Conservation (phyloP, 2,888 invertebrate species). For the Altica lythri region DNA sequence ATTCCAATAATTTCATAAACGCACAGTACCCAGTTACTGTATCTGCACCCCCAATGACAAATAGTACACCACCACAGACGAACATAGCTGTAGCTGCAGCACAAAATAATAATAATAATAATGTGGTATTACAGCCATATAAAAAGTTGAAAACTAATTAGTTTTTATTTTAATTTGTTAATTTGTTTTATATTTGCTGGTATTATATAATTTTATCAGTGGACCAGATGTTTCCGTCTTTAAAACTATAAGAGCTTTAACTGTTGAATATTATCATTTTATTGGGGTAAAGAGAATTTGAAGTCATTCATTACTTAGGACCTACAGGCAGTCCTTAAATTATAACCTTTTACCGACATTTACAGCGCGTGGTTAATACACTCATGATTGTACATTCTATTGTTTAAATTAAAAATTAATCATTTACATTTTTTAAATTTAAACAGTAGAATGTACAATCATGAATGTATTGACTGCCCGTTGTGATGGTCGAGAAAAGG, state of each 20-base stretch:
- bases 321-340: too few relatives aligned
- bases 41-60: slow-evolving; percentile 51
- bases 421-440: too few relatives aligned
- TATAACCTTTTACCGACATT: too few relatives aligned
- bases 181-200: slow-evolving; percentile 16
- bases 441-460: too few relatives aligned
- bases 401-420: too few relatives aligned
- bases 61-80: slow-evolving; percentile 48
- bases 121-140: slow-evolving; percentile 77
- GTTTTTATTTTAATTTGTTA: slow-evolving; percentile 37
- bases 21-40: slow-evolving; percentile 58
- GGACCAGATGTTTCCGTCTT: slow-evolving; percentile 9
- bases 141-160: slow-evolving; percentile 91
- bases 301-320: too few relatives aligned
- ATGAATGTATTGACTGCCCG: too few relatives aligned
- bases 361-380: too few relatives aligned
- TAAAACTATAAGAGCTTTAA: slow-evolving; percentile 1
- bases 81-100: slow-evolving; percentile 55
- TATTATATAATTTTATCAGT: slow-evolving; percentile 13
- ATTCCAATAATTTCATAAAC: slow-evolving; percentile 46
- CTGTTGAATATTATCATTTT: slow-evolving; percentile 1
- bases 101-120: slow-evolving; percentile 56
- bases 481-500: too few relatives aligned
- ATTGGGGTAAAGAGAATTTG: too few relatives aligned
- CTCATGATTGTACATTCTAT: too few relatives aligned